Evolutionary conservation across 1,140 invertebrate genomes (phyloP).

Genomic region (Drosophila ogumai): DNA sequence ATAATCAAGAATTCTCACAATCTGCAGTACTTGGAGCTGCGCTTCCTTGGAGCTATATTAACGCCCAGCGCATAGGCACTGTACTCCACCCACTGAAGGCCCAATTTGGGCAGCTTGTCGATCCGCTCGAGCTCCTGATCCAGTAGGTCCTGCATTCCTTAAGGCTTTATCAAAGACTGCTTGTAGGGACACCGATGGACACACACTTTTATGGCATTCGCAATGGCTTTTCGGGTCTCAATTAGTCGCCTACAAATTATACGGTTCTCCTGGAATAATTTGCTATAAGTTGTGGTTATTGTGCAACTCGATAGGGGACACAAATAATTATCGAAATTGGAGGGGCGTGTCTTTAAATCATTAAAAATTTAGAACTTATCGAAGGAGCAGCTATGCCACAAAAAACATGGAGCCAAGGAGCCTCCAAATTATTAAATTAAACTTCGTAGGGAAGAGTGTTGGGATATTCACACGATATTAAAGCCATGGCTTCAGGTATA

Average conservation of each 20-base stretch:
- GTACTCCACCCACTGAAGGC: slow-evolving; percentile 64
- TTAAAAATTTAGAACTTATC: slow-evolving; percentile 63
- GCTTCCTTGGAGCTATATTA: slow-evolving; percentile 65
- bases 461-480: not conserved
- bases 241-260: slow-evolving; percentile 65
- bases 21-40: slow-evolving; percentile 51
- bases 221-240: slow-evolving; percentile 34
- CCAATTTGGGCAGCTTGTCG: slow-evolving; percentile 56
- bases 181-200: not conserved
- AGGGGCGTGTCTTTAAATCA: slow-evolving; percentile 44
- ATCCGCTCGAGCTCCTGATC: slow-evolving; percentile 58
- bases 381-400: slow-evolving; percentile 13
- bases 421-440: slow-evolving; percentile 13
- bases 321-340: slow-evolving; percentile 59
- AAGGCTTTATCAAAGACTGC: slow-evolving; percentile 32
- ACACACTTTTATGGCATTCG: slow-evolving; percentile 54
- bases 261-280: slow-evolving; percentile 58
- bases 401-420: not conserved
- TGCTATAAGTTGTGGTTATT: slow-evolving; percentile 55
- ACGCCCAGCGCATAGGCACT: slow-evolving; percentile 60
- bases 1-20: slow-evolving; percentile 34
- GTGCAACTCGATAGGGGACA: slow-evolving; percentile 44
- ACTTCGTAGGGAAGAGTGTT: not conserved
- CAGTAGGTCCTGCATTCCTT: slow-evolving; percentile 56
- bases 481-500: not conserved